A percentile compares a stretch with the other conserved stretches of the same genome.
phyloP scores from a whole-genome alignment of 2,888 invertebrate genomes.

The Atethmia centrago region DNA sequence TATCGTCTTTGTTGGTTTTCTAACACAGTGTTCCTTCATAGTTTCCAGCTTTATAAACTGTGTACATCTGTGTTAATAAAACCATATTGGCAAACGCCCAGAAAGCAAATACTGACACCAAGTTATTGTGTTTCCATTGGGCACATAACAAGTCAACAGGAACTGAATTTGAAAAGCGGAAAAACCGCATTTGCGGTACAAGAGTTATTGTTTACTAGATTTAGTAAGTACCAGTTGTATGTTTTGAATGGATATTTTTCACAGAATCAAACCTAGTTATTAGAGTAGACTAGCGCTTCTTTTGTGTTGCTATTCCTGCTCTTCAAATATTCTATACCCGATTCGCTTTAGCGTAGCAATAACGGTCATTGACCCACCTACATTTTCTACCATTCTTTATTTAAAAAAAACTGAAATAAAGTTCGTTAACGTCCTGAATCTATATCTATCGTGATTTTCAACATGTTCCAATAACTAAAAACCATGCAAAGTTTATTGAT shows the following conservation, averaged over 20 bases:
- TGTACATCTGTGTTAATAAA: constrained; percentile 47
- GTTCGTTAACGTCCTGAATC: no score
- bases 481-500: no score
- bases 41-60: constrained; percentile 13
- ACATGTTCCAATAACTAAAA: no score
- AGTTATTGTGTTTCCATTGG: constrained; percentile 45
- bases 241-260: neutral
- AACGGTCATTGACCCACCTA: no score
- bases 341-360: no score
- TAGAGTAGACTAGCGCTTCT: no score
- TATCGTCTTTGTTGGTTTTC: neutral
- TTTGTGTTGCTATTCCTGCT: neutral
- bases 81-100: constrained; percentile 50
- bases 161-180: constrained; percentile 21
- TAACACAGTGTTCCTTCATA: constrained; percentile 3
- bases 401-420: no score
- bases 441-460: no score
- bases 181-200: constrained; percentile 25
- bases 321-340: neutral
- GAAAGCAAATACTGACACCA: constrained; percentile 25
- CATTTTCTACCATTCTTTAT: no score
- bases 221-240: neutral
- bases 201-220: neutral
- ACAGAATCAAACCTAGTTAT: neutral
- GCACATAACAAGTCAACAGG: constrained; percentile 39